Evolutionary conservation across 2,888 invertebrate species (phyloP), one percentile per base, ranked within the genome.

Genomic region (Quadroppia sp.): DNA sequence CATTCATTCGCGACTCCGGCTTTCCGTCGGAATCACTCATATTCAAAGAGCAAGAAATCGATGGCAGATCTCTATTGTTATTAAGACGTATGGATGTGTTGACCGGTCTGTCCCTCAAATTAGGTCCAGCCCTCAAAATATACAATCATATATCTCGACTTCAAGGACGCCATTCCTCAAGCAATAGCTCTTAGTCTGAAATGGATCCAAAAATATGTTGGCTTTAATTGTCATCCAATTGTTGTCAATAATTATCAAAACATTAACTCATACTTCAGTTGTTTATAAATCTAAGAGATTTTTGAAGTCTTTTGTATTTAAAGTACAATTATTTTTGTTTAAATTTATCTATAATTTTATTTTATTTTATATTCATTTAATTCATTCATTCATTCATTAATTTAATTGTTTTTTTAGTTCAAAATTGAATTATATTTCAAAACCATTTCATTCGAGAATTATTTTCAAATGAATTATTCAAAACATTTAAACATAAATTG

Each of bases 101-200:
- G 2, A 88, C 87, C 75, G 90, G 90, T 45, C 84, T 96, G 76
- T 88, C 89, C 50, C 84, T 96, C 23, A 90, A 91, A 76, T 84
- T 96, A 17, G 95, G 95, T 0, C 93, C 93, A 56, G 94, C 94
- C 6, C 85, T 95, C 64, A 90, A 92, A 79, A 86, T 94, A 56
- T 92, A 91, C 78, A 87, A 89, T 71, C 88, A 91, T 74, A 88
- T 94, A 74, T 87, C 91, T 32, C 89, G 89, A 81, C 85, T 95
- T 76, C 94, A 64, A n/a, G 36, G 64, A 9, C 36, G 15, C 17
- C 28, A 64, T 1, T 28, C 28, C 13, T 23, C 20, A 1, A 15
- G 15, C 15, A 56, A 56, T 56, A 56, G 28, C 20, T 56, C 28
- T 56, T 56, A 28, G 13, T 56, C 17, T 56, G 11, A 36, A 36